Percentiles rank a stretch among this genome's conserved stretches.
Evolutionary conservation across 2,113 vertebrate genomes (phyloP).

Genomic region (Steatornis caripensis): DNA sequence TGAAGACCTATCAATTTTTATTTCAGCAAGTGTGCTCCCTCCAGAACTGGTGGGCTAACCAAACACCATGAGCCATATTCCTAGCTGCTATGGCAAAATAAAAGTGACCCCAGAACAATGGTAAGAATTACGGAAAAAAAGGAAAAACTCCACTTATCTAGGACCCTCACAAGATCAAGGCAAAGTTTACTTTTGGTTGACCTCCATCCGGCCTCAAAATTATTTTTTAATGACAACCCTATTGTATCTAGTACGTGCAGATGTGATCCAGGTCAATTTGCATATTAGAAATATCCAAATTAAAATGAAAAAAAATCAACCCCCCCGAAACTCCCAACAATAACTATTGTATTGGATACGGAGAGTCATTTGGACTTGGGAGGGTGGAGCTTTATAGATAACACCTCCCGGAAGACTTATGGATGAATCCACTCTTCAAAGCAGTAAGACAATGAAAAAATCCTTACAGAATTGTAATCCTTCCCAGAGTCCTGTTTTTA

Average conservation of each 20-base stretch:
- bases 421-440: background rate
- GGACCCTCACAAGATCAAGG: background rate
- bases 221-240: background rate
- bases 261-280: background rate
- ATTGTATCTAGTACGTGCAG: background rate
- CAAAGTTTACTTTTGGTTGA: background rate
- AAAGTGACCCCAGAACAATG: background rate
- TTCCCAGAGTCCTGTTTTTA: background rate
- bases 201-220: background rate
- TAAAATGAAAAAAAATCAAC: background rate
- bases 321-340: background rate
- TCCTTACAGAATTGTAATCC: too few species aligned
- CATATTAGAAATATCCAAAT: background rate
- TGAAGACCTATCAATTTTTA: background rate
- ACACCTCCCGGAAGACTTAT: background rate
- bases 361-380: background rate
- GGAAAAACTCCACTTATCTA: fast-evolving
- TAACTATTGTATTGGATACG: background rate
- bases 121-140: background rate
- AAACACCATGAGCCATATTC: background rate
- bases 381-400: background rate
- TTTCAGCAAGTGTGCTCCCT: background rate
- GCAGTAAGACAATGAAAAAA: background rate
- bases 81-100: background rate
- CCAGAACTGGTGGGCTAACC: background rate